A percentile compares a stretch with the other conserved stretches of the same genome.
Conservation (phyloP, 2,888 invertebrate genomes). For the Pantelozetes paolii region DNA sequence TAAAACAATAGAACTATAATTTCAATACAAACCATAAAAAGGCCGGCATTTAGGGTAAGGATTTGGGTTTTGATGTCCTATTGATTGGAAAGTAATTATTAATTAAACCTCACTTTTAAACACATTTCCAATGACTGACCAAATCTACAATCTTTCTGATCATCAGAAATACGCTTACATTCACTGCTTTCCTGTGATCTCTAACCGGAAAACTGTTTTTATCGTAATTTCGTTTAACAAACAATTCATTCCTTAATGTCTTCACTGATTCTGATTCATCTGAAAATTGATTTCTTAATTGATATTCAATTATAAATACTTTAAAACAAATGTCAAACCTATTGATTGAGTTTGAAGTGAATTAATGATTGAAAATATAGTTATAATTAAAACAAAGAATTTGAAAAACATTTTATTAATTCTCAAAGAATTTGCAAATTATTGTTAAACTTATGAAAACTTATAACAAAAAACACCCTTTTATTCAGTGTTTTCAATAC, state of each 20-base stretch:
- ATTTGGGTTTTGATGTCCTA: slow-evolving; percentile 19
- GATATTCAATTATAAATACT: too few species aligned
- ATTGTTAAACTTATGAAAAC: too few species aligned
- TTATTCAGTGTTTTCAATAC: too few species aligned
- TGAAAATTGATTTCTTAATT: neutral
- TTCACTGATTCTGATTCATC: neutral
- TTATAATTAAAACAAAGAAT: too few species aligned
- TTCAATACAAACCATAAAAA: neutral
- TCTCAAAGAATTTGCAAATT: too few species aligned
- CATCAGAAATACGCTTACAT: neutral
- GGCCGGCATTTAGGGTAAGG: neutral
- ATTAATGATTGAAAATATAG: too few species aligned
- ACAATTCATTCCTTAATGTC: neutral
- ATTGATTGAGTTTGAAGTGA: too few species aligned
- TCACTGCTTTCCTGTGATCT: neutral
- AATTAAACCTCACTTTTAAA: too few species aligned
- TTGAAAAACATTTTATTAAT: too few species aligned
- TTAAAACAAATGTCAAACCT: too few species aligned
- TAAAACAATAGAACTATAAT: neutral
- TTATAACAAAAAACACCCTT: too few species aligned
- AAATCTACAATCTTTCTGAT: neutral
- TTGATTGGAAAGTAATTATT: neutral
- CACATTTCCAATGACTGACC: neutral
- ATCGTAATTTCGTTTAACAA: neutral
- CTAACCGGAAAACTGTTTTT: neutral